Evolutionary conservation across 1,140 invertebrate genomes (phyloP).

Genomic region (Mycetomoellerius zeteki): DNA sequence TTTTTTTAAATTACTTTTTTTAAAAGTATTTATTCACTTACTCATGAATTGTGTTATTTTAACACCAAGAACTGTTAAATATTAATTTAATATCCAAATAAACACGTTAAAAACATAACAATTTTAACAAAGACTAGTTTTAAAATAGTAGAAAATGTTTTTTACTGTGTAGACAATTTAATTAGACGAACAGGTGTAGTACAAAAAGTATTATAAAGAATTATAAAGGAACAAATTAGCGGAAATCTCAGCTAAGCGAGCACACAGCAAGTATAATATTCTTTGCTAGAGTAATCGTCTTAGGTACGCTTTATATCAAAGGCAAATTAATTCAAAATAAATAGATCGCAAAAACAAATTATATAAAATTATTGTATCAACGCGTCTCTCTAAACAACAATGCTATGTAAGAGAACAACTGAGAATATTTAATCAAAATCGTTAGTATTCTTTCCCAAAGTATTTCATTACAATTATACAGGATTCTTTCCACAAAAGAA

Average conservation of each 20-base stretch:
- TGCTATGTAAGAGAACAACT: neutral
- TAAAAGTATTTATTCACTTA: too few relatives aligned
- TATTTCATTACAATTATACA: conserved; percentile 22
- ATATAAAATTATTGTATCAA: neutral
- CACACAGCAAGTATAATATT: neutral
- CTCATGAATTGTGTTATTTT: too few relatives aligned
- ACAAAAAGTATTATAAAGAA: neutral
- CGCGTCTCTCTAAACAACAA: neutral
- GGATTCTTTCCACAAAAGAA: neutral
- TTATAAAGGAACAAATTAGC: neutral
- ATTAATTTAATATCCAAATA: too few relatives aligned
- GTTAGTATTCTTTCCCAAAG: neutral
- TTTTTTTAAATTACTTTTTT: too few relatives aligned
- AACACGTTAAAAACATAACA: too few relatives aligned
- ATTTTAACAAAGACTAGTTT: too few relatives aligned
- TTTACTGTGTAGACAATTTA: conserved; percentile 1
- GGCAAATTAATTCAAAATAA: neutral
- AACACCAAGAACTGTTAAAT: too few relatives aligned
- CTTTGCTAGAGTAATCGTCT: neutral
- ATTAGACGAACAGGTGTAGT: neutral
- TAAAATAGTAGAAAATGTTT: too few relatives aligned
- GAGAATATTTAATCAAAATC: conserved; percentile 16
- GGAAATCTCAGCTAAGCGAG: neutral
- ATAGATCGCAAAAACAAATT: neutral
- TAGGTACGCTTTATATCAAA: neutral